Base-by-base conservation (phyloP, 2,113 vertebrate species). In the Gobio gobio region DNA sequence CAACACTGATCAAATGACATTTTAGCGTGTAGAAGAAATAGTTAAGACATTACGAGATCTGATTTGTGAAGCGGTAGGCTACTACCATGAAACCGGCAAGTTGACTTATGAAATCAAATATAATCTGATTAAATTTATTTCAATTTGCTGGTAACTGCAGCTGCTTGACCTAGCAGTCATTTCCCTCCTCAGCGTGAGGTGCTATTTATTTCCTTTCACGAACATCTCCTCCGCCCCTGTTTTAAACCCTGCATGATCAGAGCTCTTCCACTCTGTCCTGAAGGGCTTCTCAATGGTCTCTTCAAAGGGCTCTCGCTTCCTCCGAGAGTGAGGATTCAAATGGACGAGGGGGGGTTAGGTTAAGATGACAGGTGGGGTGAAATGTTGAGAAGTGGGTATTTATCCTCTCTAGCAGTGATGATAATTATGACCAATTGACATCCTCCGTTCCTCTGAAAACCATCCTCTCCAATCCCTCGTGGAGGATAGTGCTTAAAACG, bases 401-500 rank as follows among this genome's bases (percentile, higher is more conserved):
- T 91, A 92, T 88, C 90, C 93, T 87, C 92, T 94, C 76, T 70
- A 90, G 85, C 84, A 88, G 90, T 91, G 90, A 91, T 92, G 90
- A 92, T 93, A 93, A 94, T 90, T 88, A 89, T 84, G 54, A 81
- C 89, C 90, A 72, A 12, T 91, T 88, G 82, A 85, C 84, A 82
- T 61, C 73, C 43, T 40, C 84, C 90, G 90, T 85, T 86, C 86
- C 87, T 22, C 78, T 90, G 85, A 86, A 93, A 89, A 88, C 83
- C 61, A 75, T 58, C 82, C 54, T 83, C 74, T 63, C 54, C 22
- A 86, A 54, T 36, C 87, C 84, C 80, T 90, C 33, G 82, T 86
- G 83, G 87, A 61, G 12, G 29, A 36, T 56, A 13, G 49, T 33
- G 26, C 47, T 51, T 29, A 54, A n/a, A 20, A 29, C 24, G 40